phyloP scores from a whole-genome alignment of 92 coral and sea anemone genomes.

The Parazoanthus atlanticus region DNA sequence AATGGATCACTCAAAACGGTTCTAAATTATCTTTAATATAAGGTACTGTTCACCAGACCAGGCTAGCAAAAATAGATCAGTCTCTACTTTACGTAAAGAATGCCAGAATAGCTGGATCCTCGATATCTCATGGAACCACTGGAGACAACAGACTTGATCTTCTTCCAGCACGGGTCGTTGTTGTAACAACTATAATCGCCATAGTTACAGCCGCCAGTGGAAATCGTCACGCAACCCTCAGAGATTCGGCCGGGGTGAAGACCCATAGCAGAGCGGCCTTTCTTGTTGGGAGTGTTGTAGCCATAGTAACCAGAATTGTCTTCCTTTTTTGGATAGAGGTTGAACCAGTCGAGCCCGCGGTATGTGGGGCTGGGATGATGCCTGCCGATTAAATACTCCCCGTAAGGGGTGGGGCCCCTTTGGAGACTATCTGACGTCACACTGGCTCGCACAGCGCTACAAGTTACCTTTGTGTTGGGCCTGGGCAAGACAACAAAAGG shows the following conservation, averaged over 20 bases:
- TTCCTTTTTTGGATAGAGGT: constrained; percentile 54
- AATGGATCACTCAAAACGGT: too few relatives aligned
- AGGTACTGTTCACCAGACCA: not conserved
- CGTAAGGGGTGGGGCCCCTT: constrained; percentile 42
- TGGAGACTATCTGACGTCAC: not conserved
- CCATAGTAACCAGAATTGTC: constrained; percentile 64
- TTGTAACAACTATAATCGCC: constrained; percentile 41
- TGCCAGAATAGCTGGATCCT: constrained; percentile 41
- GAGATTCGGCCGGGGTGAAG: constrained; percentile 48
- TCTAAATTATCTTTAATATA: not conserved
- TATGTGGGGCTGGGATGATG: not conserved
- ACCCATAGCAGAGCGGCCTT: constrained; percentile 52
- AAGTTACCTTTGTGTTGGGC: not conserved
- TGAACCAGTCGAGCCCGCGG: constrained; percentile 45
- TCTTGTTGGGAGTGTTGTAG: constrained; percentile 16
- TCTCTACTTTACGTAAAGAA: not conserved
- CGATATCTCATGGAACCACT: constrained; percentile 52
- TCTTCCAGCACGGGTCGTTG: constrained; percentile 48
- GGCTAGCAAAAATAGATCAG: not conserved
- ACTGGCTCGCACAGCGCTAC: not conserved
- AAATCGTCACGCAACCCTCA: constrained; percentile 55
- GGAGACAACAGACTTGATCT: constrained; percentile 40
- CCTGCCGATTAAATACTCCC: constrained; percentile 51
- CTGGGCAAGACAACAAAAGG: not conserved
- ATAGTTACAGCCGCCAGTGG: not conserved